phyloP scores from a whole-genome alignment of 1,140 invertebrate species.

The Branchinecta lynchi region DNA sequence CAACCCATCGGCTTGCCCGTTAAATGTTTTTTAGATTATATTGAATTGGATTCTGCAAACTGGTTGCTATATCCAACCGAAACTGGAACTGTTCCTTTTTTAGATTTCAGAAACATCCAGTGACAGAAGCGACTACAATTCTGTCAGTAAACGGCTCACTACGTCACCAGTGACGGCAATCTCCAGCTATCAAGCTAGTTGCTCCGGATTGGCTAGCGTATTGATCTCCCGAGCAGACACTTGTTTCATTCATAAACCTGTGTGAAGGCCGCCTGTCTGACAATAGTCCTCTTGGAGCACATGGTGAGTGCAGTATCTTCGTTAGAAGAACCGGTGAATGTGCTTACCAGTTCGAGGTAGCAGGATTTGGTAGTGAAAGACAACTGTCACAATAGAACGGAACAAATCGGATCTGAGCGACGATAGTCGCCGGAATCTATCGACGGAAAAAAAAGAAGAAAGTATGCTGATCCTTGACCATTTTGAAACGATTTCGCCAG shows the following conservation, averaged over 20 bases:
- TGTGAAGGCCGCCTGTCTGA: neutral
- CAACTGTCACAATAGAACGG: too few species aligned
- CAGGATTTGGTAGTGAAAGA: too few species aligned
- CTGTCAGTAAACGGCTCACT: too few species aligned
- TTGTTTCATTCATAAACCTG: slow-evolving; percentile 11
- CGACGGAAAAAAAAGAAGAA: neutral
- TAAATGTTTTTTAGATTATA: too few species aligned
- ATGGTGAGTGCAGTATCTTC: neutral
- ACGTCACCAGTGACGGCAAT: slow-evolving; percentile 1
- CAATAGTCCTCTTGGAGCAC: neutral
- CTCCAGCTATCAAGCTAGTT: neutral
- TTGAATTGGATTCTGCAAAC: too few species aligned
- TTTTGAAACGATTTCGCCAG: neutral
- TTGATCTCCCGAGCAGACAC: slow-evolving; percentile 5
- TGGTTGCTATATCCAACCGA: too few species aligned
- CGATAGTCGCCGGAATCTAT: neutral
- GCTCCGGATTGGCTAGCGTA: slow-evolving; percentile 1
- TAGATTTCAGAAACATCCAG: too few species aligned
- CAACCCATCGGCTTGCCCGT: too few species aligned
- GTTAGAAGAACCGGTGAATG: too few species aligned
- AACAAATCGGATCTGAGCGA: neutral
- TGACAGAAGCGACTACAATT: too few species aligned
- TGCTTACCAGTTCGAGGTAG: too few species aligned
- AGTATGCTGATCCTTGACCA: neutral
- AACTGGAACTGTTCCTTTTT: too few species aligned